phyloP scores from a whole-genome alignment of 2,888 invertebrate species.

The Caenorhabditis sinica region DNA sequence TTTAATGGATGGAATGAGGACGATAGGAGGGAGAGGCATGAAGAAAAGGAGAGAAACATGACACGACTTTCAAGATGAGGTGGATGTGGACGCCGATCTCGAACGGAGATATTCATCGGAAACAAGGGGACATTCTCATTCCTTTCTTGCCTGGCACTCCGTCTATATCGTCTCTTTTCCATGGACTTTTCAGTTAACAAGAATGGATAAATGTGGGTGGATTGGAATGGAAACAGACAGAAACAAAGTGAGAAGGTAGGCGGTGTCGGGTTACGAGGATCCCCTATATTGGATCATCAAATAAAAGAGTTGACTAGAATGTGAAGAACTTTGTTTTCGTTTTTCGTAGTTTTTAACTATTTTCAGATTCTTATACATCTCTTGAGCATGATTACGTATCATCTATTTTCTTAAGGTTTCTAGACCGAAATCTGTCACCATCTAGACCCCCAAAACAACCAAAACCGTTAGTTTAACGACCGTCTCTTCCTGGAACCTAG shows the following conservation, averaged over 20 bases:
- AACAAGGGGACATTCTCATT: conserved; percentile 23
- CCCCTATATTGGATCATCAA: conserved; percentile 14
- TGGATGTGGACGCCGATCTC: conserved; percentile 59
- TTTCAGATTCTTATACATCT: not conserved
- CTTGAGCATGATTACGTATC: no score
- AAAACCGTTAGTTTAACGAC: no score
- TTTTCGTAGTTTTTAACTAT: conserved; percentile 2
- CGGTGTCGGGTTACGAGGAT: conserved; percentile 50
- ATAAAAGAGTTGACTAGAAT: conserved; percentile 10
- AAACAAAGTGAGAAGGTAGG: conserved; percentile 32
- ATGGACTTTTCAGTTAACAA: conserved; percentile 58
- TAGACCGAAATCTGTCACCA: no score
- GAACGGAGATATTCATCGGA: conserved; percentile 64
- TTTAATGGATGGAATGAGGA: conserved; percentile 61
- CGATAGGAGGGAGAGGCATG: conserved; percentile 40
- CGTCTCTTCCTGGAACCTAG: no score
- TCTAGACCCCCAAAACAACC: not conserved
- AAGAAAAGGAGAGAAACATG: conserved; percentile 26
- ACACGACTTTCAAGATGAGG: conserved; percentile 58
- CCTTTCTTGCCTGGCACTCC: conserved; percentile 22
- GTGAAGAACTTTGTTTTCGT: conserved; percentile 2
- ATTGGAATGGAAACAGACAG: conserved; percentile 30
- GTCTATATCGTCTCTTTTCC: conserved; percentile 23
- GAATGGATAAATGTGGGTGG: conserved; percentile 42
- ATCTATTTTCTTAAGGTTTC: not conserved